Evolutionary conservation across 2,888 invertebrate species (phyloP), one percentile per base, ranked within the genome.

Genomic region (Incurvaria masculella): DNA sequence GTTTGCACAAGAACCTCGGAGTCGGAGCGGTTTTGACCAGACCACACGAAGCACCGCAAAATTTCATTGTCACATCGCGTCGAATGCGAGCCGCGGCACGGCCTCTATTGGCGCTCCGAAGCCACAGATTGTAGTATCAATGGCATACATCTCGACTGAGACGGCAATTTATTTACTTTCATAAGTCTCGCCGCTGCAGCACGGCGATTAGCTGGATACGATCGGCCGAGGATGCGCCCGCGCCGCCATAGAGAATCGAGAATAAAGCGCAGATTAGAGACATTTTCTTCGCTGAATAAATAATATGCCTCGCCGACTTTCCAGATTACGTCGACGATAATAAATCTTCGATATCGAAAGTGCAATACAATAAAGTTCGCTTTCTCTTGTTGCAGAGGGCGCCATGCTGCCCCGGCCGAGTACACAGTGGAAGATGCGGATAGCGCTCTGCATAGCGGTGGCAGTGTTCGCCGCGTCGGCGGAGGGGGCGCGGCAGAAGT

Each of bases 321-420:
- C 19, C 5, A 14, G 21, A 21, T 43, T 4, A 21, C 21, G 21
- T 43, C 43, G 4, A 45, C 39, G n/a, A 33, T n/a, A 4, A 10
- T 23, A 23, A 23, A 10, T 23, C 5, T 23, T 23, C 23, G 23
- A 23, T 23, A 23, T 23, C 23, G 23, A 10, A 6, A 23, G 10
- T 23, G 23, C 23, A 23, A 10, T 23, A 23, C 23, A 23, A 8
- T 33, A 14, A 33, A 8, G 14, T 3, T 33, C 11, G 14, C 33
- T 33, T 33, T 33, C 33, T 38, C 65, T 75, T 75, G 74, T 76
- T 78, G 59, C 74, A 78, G 76, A 74, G 70, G 70, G 64, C 63
- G 55, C 66, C 17, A 71, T 71, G 68, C 66, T 72, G 68, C 72
- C 69, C 71, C 73, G 74, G 69, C 68, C 66, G 59, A 62, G 65